phyloP scores from a whole-genome alignment of 2,797 vertebrate genomes.

The Danio kyathit region DNA sequence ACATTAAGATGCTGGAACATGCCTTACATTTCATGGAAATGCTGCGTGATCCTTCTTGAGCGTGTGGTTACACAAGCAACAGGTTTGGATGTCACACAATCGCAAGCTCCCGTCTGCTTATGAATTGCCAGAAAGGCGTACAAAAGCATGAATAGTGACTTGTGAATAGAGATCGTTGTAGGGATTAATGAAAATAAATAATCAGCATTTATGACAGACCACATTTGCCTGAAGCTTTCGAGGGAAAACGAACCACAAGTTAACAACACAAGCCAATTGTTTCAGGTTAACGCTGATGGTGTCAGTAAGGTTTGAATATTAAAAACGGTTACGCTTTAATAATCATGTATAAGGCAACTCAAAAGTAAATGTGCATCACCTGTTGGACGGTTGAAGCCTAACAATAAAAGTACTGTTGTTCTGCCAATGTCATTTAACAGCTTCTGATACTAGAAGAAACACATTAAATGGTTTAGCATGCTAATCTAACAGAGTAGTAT shows the following conservation, averaged over 20 bases:
- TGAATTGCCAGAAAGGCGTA: not conserved
- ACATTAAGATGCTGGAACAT: slow-evolving; percentile 18
- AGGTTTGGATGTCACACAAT: slow-evolving; percentile 1
- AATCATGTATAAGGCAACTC: not conserved
- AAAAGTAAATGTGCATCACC: not conserved
- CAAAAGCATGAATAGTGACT: slow-evolving; percentile 3
- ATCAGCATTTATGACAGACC: not conserved
- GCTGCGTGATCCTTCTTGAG: not conserved
- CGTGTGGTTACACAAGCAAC: not conserved
- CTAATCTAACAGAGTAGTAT: not conserved
- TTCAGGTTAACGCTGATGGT: not conserved
- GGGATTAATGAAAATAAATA: not conserved
- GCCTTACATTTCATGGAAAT: not conserved
- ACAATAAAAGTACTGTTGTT: not conserved
- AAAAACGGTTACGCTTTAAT: slow-evolving; percentile 2
- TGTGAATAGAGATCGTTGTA: not conserved
- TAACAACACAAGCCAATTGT: not conserved
- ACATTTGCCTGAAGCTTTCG: not conserved
- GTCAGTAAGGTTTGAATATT: slow-evolving; percentile 1
- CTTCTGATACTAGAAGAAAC: not conserved
- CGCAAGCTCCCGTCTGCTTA: not conserved
- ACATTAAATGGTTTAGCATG: not conserved
- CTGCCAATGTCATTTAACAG: not conserved
- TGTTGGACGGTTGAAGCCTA: not conserved
- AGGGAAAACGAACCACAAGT: slow-evolving; percentile 22